phyloP scores from a whole-genome alignment of 2,113 vertebrate genomes.

The Copsychus sechellarum region DNA sequence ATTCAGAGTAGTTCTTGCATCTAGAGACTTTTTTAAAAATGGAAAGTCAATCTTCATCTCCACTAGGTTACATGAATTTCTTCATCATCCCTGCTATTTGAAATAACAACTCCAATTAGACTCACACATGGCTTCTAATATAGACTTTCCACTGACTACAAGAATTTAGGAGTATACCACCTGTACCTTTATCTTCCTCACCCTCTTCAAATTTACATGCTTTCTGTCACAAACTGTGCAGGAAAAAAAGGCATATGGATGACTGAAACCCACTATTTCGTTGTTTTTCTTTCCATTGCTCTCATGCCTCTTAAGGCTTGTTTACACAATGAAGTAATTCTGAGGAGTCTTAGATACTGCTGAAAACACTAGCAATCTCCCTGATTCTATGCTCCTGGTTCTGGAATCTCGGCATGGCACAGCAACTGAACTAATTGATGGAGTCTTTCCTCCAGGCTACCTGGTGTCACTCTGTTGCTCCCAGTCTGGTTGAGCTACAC shows the following conservation, averaged over 20 bases:
- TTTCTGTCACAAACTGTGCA: not conserved
- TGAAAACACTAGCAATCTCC: not conserved
- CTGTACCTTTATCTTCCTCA: not conserved
- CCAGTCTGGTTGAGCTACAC: not conserved
- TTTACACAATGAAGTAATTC: not conserved
- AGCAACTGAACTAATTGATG: not conserved
- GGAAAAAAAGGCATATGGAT: not conserved
- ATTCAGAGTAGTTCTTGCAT: not conserved
- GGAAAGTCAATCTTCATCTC: not conserved
- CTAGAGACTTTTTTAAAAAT: not conserved
- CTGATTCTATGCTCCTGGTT: not conserved
- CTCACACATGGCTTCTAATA: not conserved
- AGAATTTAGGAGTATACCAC: not conserved
- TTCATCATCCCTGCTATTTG: not conserved
- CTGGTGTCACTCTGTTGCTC: not conserved
- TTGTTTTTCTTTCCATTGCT: not conserved
- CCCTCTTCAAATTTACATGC: not conserved
- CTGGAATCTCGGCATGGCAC: not conserved
- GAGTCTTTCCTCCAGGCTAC: not conserved
- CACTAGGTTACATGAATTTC: not conserved
- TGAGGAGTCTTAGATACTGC: not conserved
- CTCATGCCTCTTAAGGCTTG: not conserved
- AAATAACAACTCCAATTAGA: not conserved
- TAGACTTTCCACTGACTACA: not conserved
- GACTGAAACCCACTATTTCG: not conserved